phyloP scores from a whole-genome alignment of 2,888 invertebrate genomes.

The Punctoribates punctum region DNA sequence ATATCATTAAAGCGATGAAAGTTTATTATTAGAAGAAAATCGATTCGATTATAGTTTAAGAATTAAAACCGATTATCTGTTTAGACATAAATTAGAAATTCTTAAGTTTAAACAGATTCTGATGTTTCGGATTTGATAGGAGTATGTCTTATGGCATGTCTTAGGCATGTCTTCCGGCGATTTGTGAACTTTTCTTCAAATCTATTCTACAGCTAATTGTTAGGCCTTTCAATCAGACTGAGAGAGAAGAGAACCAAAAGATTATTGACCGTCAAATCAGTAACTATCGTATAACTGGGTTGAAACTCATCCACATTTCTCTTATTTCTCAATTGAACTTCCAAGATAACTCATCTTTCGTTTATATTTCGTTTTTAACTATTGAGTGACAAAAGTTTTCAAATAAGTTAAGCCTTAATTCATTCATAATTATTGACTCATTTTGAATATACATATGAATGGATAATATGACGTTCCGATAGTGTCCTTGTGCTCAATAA shows the following conservation, averaged over 20 bases:
- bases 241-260: neutral
- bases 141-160: neutral
- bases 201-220: too few relatives aligned
- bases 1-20: slow-evolving; percentile 9
- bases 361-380: too few relatives aligned
- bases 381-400: neutral
- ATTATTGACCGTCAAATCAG: slow-evolving; percentile 33
- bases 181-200: too few relatives aligned
- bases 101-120: too few relatives aligned
- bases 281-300: slow-evolving; percentile 11
- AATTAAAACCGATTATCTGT: slow-evolving; percentile 1
- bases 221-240: slow-evolving; percentile 22
- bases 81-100: neutral
- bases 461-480: neutral
- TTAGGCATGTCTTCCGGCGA: too few relatives aligned
- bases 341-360: too few relatives aligned
- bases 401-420: slow-evolving; percentile 3
- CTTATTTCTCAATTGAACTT: too few relatives aligned
- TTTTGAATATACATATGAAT: slow-evolving; percentile 3
- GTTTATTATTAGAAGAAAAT: neutral
- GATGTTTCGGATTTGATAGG: neutral
- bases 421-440: slow-evolving; percentile 29
- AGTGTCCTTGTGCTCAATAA: slow-evolving; percentile 33
- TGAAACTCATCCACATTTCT: too few relatives aligned
- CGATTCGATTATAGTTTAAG: neutral